Base-by-base conservation (phyloP, 2,113 vertebrate genomes). In the Tychaedon coryphoeus region DNA sequence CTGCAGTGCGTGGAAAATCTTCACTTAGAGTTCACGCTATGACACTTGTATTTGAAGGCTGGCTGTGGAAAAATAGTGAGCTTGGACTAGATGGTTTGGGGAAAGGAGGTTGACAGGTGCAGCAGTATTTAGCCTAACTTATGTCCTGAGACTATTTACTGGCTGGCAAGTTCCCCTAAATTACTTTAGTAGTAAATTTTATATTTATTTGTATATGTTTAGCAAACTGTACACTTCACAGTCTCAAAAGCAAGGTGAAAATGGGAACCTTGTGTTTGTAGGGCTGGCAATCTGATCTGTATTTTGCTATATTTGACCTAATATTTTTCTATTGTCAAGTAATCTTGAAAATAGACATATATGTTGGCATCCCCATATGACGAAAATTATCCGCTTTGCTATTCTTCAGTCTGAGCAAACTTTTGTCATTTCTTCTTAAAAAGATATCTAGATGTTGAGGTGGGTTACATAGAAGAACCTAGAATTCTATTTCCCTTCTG, bases 1-100 rank as follows among this genome's bases (percentile, higher is more conserved):
- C 24, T 54, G 15, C 17, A 34, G 23, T 1, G 3, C 0, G 0
- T 29, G 23, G 58, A 83, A 90, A 85, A 47, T 28, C 45, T 23
- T 75, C 36, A 19, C 16, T 33, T 31, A 14, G 33, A 45, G 16
- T 34, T 53, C 48, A 57, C 13, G 24, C 57, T 66, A 47, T 23
- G 24, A 33, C n/a, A 45, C 7, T 47, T 22, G 20, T 25, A 19
- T 22, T 79, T 73, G 42, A 80, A 31, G 19, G 17, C 10, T 74
- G 54, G 6, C 26, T 77, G 29, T 34, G 36, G 42, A 86, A 80
- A 45, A 88, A 23, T 3, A 8, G 4, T 20, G 40, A 57, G 4
- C 19, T 72, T 19, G 7, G 31, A 67, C 6, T 42, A 38, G 20
- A 28, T 60, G n/a, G 7, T 40, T 82, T 83, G 26, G 28, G n/a